These are phyloP conservation scores for Schrankia costaestrigalis DNA, from an alignment of 2,888 invertebrate genomes.

Conservation along the genomic window DNA sequence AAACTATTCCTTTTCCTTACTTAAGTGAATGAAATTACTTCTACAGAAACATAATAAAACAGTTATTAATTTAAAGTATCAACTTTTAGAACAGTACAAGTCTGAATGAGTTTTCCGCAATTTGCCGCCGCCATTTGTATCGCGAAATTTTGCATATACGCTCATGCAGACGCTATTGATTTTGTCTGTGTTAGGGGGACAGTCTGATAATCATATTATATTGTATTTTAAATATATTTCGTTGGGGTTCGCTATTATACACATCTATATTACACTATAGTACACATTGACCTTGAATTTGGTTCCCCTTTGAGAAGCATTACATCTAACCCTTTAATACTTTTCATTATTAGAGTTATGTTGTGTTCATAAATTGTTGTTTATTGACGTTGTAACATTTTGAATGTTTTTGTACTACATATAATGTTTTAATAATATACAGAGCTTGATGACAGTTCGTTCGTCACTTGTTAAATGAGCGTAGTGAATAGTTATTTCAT, in stretches of 20 bases:
- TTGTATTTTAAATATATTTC: conserved; percentile 71
- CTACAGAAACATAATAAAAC: too few species aligned
- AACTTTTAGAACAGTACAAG: not conserved
- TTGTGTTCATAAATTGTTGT: conserved; percentile 18
- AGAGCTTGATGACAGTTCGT: conserved; percentile 9
- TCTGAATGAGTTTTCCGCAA: conserved; percentile 34
- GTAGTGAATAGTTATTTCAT: too few species aligned
- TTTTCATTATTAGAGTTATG: conserved; percentile 32
- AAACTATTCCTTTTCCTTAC: too few species aligned
- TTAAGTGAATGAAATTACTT: too few species aligned
- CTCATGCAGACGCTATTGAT: conserved; percentile 74
- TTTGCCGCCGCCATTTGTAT: conserved; percentile 36
- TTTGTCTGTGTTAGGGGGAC: conserved; percentile 80
- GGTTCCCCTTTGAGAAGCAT: conserved; percentile 35
- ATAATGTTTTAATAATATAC: conserved; percentile 1
- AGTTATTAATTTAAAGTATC: too few species aligned
- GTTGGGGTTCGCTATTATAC: conserved; percentile 43
- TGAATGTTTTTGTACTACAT: conserved; percentile 10
- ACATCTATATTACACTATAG: conserved; percentile 11
- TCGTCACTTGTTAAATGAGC: too few species aligned
- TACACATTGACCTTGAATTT: conserved; percentile 52
- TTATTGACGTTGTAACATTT: conserved; percentile 24
- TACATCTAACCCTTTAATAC: conserved; percentile 27
- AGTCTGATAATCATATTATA: conserved; percentile 75
- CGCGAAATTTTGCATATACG: conserved; percentile 61